Evolutionary conservation across 2,888 invertebrate species (phyloP).

Genomic region (Drosophila meridiana): DNA sequence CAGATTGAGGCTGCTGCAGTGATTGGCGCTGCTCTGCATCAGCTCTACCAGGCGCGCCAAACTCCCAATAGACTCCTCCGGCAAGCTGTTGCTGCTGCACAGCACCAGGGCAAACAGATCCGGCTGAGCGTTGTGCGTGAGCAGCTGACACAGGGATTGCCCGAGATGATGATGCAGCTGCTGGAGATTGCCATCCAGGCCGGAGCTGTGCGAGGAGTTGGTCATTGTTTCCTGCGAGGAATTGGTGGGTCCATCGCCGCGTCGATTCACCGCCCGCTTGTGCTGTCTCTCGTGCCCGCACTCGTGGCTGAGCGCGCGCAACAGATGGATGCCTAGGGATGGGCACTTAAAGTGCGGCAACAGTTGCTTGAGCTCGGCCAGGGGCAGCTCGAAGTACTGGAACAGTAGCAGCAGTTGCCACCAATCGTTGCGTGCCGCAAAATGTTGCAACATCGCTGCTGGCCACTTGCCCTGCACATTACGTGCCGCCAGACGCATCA

Average conservation of each 20-base stretch:
- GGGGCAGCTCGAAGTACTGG: constrained; percentile 90
- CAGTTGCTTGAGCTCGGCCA: constrained; percentile 82
- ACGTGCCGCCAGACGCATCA: constrained; percentile 79
- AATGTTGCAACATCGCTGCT: constrained; percentile 86
- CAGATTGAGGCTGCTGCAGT: constrained; percentile 78
- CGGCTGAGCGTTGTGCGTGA: constrained; percentile 58
- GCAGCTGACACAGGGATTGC: constrained; percentile 55
- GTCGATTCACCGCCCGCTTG: constrained; percentile 52
- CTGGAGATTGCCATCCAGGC: constrained; percentile 68
- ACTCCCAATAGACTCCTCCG: constrained; percentile 59
- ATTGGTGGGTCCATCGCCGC: constrained; percentile 33
- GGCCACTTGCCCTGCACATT: constrained; percentile 71
- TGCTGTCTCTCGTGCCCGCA: constrained; percentile 50
- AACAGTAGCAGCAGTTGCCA: constrained; percentile 89
- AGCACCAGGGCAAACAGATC: constrained; percentile 84
- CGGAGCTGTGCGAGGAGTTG: constrained; percentile 78
- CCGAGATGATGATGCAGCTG: constrained; percentile 37
- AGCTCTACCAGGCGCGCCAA: constrained; percentile 73
- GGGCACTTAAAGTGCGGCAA: constrained; percentile 70
- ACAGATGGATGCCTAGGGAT: constrained; percentile 80
- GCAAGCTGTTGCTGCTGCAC: constrained; percentile 75
- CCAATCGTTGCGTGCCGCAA: constrained; percentile 89
- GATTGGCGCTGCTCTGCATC: constrained; percentile 63
- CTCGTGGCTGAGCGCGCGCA: constrained; percentile 80
- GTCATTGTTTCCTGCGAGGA: not conserved